phyloP scores from a whole-genome alignment of 1,140 invertebrate species.

The Leptonema lineaticorne region DNA sequence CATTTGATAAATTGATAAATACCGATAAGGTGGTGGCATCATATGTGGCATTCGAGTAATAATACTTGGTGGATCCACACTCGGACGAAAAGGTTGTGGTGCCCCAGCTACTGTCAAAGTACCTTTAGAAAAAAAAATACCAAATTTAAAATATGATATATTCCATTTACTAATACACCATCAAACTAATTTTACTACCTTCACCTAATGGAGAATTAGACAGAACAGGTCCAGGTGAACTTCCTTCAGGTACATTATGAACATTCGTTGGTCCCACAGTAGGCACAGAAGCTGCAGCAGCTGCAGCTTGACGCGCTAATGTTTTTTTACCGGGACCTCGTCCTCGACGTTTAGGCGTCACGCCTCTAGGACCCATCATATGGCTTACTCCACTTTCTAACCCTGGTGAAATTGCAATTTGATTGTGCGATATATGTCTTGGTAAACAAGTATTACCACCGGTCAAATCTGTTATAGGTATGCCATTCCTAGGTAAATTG shows the following conservation, averaged over 20 bases:
- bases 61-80: conserved; percentile 60
- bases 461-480: conserved; percentile 18
- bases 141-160: not conserved
- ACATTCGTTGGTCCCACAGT: conserved; percentile 36
- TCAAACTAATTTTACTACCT: conserved; percentile 21
- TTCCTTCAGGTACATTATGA: conserved; percentile 38
- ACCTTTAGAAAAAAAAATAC: conserved; percentile 42
- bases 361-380: conserved; percentile 6
- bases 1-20: not conserved
- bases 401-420: not conserved
- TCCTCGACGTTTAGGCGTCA: conserved; percentile 55
- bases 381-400: not conserved
- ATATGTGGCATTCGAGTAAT: conserved; percentile 66
- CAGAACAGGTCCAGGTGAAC: conserved; percentile 43
- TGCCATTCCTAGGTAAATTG: conserved; percentile 1
- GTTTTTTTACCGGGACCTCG: conserved; percentile 62
- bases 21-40: conserved; percentile 58
- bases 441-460: not conserved
- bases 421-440: not conserved
- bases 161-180: not conserved
- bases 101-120: conserved; percentile 54
- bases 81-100: conserved; percentile 54
- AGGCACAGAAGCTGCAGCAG: conserved; percentile 41
- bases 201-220: conserved; percentile 45
- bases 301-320: conserved; percentile 54